Evolutionary conservation across 1,140 invertebrate genomes (phyloP).

Genomic region (Varroa destructor): DNA sequence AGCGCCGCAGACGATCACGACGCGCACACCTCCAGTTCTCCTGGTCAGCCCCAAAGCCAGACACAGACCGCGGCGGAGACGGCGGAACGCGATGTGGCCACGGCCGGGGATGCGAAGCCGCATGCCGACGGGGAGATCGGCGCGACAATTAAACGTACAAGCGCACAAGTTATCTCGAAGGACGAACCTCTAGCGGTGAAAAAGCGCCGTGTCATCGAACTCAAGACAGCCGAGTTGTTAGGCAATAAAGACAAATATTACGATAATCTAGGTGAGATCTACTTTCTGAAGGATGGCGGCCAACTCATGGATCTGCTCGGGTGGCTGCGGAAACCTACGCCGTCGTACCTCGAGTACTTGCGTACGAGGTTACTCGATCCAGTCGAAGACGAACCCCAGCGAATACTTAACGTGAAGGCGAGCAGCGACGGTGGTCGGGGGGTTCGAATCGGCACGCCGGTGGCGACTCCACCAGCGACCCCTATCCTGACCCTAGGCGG

Average conservation of each 20-base stretch:
- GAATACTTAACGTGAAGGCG: background rate
- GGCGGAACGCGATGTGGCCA: background rate
- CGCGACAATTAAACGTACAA: background rate
- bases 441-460: background rate
- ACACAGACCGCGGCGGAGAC: background rate
- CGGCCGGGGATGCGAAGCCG: background rate
- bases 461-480: constrained; percentile 9
- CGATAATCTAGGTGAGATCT: constrained; percentile 66
- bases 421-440: background rate
- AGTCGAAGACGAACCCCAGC: constrained; percentile 48
- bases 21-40: background rate
- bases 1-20: background rate
- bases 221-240: constrained; percentile 4
- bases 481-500: background rate
- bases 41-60: background rate
- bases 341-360: constrained; percentile 57
- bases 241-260: constrained; percentile 48
- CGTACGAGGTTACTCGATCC: constrained; percentile 58
- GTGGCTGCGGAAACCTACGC: constrained; percentile 62
- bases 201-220: constrained; percentile 5
- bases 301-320: constrained; percentile 70
- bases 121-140: constrained; percentile 1
- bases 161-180: constrained; percentile 6
- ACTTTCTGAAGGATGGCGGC: constrained; percentile 65
- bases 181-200: background rate